Evolutionary conservation across 2,797 vertebrate genomes (phyloP), one percentile per base, ranked within the genome.

Genomic region (Myotis myotis): DNA sequence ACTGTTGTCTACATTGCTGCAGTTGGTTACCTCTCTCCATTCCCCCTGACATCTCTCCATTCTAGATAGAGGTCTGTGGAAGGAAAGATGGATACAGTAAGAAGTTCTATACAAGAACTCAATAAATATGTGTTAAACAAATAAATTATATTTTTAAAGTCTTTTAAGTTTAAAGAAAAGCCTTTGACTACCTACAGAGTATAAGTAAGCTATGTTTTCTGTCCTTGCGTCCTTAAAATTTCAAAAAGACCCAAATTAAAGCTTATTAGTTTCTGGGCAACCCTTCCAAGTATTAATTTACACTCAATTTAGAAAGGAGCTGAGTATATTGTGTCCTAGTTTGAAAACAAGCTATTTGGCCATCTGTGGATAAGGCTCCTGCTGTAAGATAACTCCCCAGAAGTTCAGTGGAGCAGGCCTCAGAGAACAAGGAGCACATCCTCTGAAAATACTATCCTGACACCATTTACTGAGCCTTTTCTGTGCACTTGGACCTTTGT

Each of bases 331-430:
- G 11, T 82, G 25, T 80, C 30, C 23, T 87, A 86, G 89, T 89
- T 76, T 94, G 90, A 81, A 95, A 90, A 86, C 30, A 92, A 95
- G 68, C 28, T 84, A 41, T 30, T 30, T 87, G 79, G 20, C 17
- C 20, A 47, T 57, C 28, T 44, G 15, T 76, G 88, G 51, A 62
- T 72, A 55, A 87, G 57, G 53, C 19, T 93, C 22, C 8, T 38
- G 25, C 6, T 80, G 8, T 62, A 71, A 93, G 9, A 20, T 78
- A 33, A 6, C 15, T 23, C 41, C 66, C 55, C 41, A 64, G 53
- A 49, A 49, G 23, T 20, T 17, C 11, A 36, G 51, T n/a, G 20
- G 55, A 74, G 19, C 20, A 70, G 30, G 3, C 47, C 49, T 49
- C 44, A 70, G 68, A 30, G 28, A 33, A 33, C 19, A 78, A 28